These are phyloP conservation scores for Nysson spinosus DNA, from an alignment of 2,888 invertebrate genomes.

Conservation along the genomic window DNA sequence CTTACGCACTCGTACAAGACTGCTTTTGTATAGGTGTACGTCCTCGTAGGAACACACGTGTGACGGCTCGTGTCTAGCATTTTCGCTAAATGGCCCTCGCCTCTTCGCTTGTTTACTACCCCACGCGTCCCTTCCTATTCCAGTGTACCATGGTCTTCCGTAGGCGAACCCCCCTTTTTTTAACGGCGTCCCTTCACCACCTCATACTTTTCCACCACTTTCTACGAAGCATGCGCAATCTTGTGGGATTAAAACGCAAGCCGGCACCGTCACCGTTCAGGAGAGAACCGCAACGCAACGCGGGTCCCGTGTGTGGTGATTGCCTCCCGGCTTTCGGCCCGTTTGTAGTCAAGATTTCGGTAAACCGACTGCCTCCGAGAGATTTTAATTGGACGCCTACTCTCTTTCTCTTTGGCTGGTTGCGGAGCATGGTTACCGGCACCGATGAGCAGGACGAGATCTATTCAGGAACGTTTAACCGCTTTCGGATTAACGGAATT, in stretches of 20 bases:
- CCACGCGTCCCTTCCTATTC: conserved; percentile 43
- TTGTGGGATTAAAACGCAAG: conserved; percentile 71
- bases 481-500: background rate
- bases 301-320: conserved; percentile 62
- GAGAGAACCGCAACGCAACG: conserved; percentile 47
- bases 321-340: conserved; percentile 50
- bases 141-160: conserved; percentile 25
- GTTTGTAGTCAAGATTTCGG: conserved; percentile 64
- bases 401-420: conserved; percentile 10
- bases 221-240: conserved; percentile 64
- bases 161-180: conserved; percentile 17
- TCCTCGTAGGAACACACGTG: conserved; percentile 45
- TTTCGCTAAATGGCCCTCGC: conserved; percentile 68
- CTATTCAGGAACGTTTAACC: background rate
- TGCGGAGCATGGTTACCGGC: background rate
- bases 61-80: conserved; percentile 56
- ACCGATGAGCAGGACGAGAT: background rate
- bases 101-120: conserved; percentile 52
- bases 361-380: conserved; percentile 44
- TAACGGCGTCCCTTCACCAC: conserved; percentile 4
- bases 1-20: background rate
- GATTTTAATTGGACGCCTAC: conserved; percentile 60
- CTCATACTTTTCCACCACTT: conserved; percentile 15
- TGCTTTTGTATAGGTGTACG: no score
- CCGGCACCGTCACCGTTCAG: conserved; percentile 27